A percentile compares a stretch with the other conserved stretches of the same genome.
These are phyloP conservation scores for Limonius californicus DNA, from an alignment of 1,140 invertebrate genomes.

Conservation along the genomic window DNA sequence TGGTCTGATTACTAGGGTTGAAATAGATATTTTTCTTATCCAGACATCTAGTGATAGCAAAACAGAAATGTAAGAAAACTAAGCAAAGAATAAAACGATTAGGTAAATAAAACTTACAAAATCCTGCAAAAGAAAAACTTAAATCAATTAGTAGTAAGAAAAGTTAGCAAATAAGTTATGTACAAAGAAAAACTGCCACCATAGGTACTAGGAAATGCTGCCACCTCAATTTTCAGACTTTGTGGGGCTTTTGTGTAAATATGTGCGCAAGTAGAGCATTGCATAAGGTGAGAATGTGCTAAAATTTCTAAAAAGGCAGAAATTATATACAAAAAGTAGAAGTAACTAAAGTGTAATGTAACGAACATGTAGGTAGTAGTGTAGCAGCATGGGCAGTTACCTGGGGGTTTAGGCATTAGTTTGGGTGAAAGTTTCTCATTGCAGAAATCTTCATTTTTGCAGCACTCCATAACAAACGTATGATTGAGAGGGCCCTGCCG, in stretches of 20 bases:
- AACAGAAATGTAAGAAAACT: not conserved
- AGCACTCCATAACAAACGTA: slow-evolving; percentile 62
- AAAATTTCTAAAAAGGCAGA: too few relatives aligned
- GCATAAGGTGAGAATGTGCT: not conserved
- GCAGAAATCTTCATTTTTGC: slow-evolving; percentile 57
- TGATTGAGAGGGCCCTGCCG: slow-evolving; percentile 47
- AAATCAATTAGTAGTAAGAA: slow-evolving; percentile 1
- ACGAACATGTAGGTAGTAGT: too few relatives aligned
- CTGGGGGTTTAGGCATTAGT: slow-evolving; percentile 50
- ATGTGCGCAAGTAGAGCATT: slow-evolving; percentile 2
- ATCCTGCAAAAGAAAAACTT: not conserved
- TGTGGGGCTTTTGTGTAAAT: not conserved
- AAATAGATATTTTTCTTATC: slow-evolving; percentile 26
- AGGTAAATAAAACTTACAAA: not conserved
- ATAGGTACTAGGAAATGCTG: not conserved
- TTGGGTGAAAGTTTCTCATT: slow-evolving; percentile 51
- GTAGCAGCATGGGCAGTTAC: slow-evolving; percentile 40
- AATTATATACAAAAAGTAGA: not conserved
- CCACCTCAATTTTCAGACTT: not conserved
- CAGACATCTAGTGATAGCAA: slow-evolving; percentile 31
- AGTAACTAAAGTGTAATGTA: not conserved
- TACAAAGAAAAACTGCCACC: slow-evolving; percentile 1
- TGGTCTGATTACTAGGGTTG: not conserved
- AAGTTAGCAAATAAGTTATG: not conserved
- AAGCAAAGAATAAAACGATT: not conserved